Evolutionary conservation across 2,113 vertebrate species (phyloP).

Genomic region (Myxocyprinus asiaticus): DNA sequence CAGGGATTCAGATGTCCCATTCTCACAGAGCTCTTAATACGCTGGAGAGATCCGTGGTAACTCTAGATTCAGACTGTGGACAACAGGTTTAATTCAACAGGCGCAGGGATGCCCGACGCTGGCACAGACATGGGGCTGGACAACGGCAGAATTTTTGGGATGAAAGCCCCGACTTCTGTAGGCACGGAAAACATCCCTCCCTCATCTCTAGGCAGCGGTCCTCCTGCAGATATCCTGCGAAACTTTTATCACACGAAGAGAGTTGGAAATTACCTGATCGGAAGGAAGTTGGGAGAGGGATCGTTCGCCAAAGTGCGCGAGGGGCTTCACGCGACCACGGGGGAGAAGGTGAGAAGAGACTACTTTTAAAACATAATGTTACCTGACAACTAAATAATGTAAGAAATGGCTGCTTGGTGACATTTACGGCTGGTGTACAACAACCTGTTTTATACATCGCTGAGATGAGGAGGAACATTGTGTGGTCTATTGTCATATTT

Average conservation of each 20-base stretch:
- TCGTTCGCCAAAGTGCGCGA: conserved; percentile 97
- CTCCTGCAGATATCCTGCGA: conserved; percentile 82
- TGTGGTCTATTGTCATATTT: too few relatives aligned
- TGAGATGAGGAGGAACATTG: too few relatives aligned
- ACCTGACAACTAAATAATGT: too few relatives aligned
- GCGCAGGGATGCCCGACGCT: conserved; percentile 77
- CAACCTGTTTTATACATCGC: too few relatives aligned
- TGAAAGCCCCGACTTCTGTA: conserved; percentile 54
- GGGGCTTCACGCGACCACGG: conserved; percentile 89
- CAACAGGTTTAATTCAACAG: conserved; percentile 32
- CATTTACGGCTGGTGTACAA: too few relatives aligned
- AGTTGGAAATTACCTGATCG: conserved; percentile 94
- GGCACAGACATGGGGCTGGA: conserved; percentile 81
- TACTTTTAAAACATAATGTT: too few relatives aligned
- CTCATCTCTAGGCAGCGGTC: conserved; percentile 76
- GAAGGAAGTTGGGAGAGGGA: conserved; percentile 93
- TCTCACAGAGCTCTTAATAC: conserved; percentile 45
- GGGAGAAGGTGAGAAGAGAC: conserved; percentile 83
- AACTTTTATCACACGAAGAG: conserved; percentile 95
- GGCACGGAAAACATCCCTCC: conserved; percentile 73
- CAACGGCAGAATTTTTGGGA: conserved; percentile 64
- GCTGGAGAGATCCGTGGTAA: not conserved
- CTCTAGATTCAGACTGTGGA: not conserved
- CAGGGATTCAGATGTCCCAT: conserved; percentile 53
- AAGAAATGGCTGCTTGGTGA: too few relatives aligned